A percentile compares a stretch with the other conserved stretches of the same genome.
These are phyloP conservation scores for Bungarus multicinctus DNA, from an alignment of 2,113 vertebrate genomes.

Conservation along the genomic window DNA sequence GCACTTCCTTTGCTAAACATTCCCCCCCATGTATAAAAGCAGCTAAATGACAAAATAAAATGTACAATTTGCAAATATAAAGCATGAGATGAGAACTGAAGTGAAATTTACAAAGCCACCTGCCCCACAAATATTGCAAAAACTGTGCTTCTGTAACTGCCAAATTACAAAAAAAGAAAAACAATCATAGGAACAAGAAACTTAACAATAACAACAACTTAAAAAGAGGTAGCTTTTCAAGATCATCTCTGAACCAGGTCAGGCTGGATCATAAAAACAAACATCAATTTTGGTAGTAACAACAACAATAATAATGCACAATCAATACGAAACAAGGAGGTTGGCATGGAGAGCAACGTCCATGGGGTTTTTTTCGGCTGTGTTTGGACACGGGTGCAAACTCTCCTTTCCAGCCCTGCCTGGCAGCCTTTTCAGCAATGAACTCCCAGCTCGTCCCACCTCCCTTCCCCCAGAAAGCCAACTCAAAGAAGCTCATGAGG, in stretches of 20 bases:
- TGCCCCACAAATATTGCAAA: conserved; percentile 60
- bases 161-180: conserved; percentile 16
- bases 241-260: conserved; percentile 66
- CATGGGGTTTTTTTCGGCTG: conserved; percentile 65
- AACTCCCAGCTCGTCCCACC: conserved; percentile 41
- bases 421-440: conserved; percentile 3
- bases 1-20: conserved; percentile 40
- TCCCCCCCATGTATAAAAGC: conserved; percentile 64
- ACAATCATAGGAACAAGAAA: conserved; percentile 25
- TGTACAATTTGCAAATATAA: conserved; percentile 50
- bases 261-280: conserved; percentile 63
- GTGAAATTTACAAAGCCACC: conserved; percentile 76
- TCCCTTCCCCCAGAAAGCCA: conserved; percentile 40
- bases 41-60: conserved; percentile 66
- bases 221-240: conserved; percentile 94
- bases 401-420: conserved; percentile 28
- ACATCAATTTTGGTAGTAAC: conserved; percentile 87
- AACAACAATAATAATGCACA: conserved; percentile 62
- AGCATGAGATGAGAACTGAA: conserved; percentile 71
- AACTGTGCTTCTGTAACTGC: conserved; percentile 65
- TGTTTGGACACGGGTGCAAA: conserved; percentile 54
- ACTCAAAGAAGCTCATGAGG: conserved; percentile 89
- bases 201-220: conserved; percentile 51
- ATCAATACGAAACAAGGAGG: conserved; percentile 30
- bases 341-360: conserved; percentile 30